These are phyloP conservation scores for Parasteatoda lunata DNA, from an alignment of 2,888 invertebrate species.

Conservation along the genomic window DNA sequence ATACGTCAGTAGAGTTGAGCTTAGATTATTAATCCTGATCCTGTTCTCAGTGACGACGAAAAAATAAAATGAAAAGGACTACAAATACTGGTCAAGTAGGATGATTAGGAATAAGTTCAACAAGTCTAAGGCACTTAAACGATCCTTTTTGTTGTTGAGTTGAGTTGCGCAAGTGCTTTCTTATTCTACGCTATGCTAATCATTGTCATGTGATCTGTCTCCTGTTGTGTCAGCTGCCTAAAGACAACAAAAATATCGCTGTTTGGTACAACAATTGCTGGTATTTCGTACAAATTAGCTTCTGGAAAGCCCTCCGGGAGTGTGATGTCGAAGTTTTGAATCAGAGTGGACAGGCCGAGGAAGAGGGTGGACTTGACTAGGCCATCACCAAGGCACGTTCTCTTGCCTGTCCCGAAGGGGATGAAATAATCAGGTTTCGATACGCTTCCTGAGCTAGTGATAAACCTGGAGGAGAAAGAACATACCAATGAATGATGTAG, in stretches of 20 bases:
- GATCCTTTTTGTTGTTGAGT: background rate
- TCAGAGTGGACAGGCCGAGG: constrained; percentile 81
- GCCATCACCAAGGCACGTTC: constrained; percentile 89
- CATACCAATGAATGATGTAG: too few species aligned
- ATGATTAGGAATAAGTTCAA: too few species aligned
- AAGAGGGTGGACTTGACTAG: constrained; percentile 83
- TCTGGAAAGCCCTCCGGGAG: constrained; percentile 77
- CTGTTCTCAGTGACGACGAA: background rate
- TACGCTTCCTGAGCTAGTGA: constrained; percentile 75
- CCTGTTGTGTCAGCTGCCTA: constrained; percentile 14
- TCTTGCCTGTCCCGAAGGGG: constrained; percentile 89
- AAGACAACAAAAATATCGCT: constrained; percentile 56
- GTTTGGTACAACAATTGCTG: constrained; percentile 57
- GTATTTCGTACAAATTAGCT: constrained; percentile 71
- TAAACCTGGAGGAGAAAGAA: constrained; percentile 41
- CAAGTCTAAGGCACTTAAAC: too few species aligned
- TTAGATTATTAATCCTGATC: too few species aligned
- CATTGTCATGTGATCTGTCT: constrained; percentile 1
- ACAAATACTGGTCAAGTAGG: background rate
- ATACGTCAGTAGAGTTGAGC: too few species aligned
- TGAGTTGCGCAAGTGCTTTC: background rate
- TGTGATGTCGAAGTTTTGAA: constrained; percentile 82
- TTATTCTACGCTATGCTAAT: constrained; percentile 35
- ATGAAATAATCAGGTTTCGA: constrained; percentile 84
- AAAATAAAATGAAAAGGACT: background rate